Conservation (phyloP, 2,797 vertebrate species). For the Arremon aurantiirostris region DNA sequence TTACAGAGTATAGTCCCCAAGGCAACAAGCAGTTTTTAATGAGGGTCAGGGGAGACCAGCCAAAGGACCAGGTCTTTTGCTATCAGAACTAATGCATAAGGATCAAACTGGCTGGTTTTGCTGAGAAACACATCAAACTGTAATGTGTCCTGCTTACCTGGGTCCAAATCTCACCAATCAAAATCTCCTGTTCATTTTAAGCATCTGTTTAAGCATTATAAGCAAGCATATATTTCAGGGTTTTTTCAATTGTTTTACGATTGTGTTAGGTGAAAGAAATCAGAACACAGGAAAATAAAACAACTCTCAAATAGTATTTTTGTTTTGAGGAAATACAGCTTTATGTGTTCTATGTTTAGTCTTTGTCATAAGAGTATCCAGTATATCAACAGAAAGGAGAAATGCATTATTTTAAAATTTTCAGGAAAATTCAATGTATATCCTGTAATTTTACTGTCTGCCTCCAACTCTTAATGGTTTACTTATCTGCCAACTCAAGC, state of each 20-base stretch:
- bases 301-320: neutral
- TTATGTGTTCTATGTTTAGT: neutral
- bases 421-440: neutral
- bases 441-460: neutral
- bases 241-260: neutral
- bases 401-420: neutral
- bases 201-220: neutral
- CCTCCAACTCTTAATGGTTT: neutral
- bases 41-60: neutral
- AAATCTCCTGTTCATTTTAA: neutral
- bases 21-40: neutral
- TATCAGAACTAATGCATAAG: neutral
- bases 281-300: neutral
- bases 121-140: neutral
- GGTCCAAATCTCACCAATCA: neutral
- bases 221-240: neutral
- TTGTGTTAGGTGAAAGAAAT: neutral
- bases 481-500: neutral
- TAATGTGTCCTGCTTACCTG: neutral
- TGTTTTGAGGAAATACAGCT: neutral
- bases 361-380: neutral
- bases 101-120: neutral
- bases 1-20: neutral
- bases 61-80: neutral
- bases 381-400: neutral